These are phyloP conservation scores for Lasaia peninsularis DNA, from an alignment of 1,140 invertebrate genomes.

Conservation along the genomic window DNA sequence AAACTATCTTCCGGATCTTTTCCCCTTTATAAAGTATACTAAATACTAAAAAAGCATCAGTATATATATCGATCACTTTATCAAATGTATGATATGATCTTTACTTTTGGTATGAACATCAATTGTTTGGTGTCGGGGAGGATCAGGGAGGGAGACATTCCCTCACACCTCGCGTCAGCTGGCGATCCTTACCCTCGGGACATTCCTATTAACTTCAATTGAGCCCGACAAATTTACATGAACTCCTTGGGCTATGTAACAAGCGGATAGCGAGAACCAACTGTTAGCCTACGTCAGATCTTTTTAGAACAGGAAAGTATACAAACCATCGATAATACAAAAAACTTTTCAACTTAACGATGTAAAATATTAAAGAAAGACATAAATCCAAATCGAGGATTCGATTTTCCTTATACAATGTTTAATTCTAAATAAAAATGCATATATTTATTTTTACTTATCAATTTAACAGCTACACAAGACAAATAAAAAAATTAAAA, in stretches of 20 bases:
- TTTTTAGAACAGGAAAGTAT: too few relatives aligned
- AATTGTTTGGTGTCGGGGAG: slow-evolving; percentile 54
- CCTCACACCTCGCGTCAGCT: slow-evolving; percentile 75
- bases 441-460: too few relatives aligned
- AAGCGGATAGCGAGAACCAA: slow-evolving; percentile 18
- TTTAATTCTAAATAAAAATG: too few relatives aligned
- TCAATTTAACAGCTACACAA: too few relatives aligned
- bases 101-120: slow-evolving; percentile 55
- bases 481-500: too few relatives aligned
- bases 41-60: too few relatives aligned
- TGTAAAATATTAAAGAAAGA: too few relatives aligned
- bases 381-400: too few relatives aligned
- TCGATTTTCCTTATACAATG: too few relatives aligned
- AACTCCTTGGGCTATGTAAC: slow-evolving; percentile 39
- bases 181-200: slow-evolving; percentile 65
- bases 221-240: slow-evolving; percentile 75
- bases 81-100: slow-evolving; percentile 13
- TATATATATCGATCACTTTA: too few relatives aligned
- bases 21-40: too few relatives aligned
- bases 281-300: not conserved
- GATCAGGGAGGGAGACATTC: slow-evolving; percentile 61
- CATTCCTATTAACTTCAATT: slow-evolving; percentile 75
- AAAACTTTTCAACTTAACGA: not conserved
- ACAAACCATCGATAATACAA: not conserved
- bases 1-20: too few relatives aligned